A percentile compares a stretch with the other conserved stretches of the same genome.
Conservation (phyloP, 2,797 vertebrate species). For the Thaleichthys pacificus region DNA sequence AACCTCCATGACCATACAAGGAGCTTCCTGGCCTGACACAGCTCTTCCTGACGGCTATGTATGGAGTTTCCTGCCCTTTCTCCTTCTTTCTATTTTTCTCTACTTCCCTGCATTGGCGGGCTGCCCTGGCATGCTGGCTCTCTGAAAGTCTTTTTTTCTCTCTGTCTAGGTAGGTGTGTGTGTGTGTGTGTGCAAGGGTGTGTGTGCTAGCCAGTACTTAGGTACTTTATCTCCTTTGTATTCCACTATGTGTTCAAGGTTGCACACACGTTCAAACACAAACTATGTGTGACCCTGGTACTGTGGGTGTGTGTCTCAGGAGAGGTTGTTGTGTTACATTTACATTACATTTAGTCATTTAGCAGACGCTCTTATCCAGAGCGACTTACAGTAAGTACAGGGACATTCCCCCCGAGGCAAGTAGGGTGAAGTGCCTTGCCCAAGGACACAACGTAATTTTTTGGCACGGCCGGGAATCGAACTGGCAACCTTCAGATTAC, state of each 20-base stretch:
- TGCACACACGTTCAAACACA: background rate
- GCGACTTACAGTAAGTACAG: too few species aligned
- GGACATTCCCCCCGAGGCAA: too few species aligned
- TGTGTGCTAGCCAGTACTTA: constrained; percentile 1
- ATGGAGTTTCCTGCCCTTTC: constrained; percentile 84
- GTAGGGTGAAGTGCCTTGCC: too few species aligned
- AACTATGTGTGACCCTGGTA: too few species aligned
- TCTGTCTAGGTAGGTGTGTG: constrained; percentile 4
- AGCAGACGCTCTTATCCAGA: too few species aligned
- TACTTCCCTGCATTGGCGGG: constrained; percentile 64
- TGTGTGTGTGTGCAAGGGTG: constrained; percentile 33
- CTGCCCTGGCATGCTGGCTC: constrained; percentile 65
- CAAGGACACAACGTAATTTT: too few species aligned
- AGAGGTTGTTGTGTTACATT: constrained; percentile 23
- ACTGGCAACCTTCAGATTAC: too few species aligned
- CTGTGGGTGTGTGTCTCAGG: constrained; percentile 15
- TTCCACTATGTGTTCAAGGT: constrained; percentile 6
- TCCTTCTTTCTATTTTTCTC: constrained; percentile 38
- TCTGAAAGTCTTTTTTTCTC: constrained; percentile 37
- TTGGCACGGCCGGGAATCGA: too few species aligned
- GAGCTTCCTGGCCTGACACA: constrained; percentile 80
- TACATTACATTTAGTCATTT: too few species aligned
- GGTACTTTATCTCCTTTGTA: constrained; percentile 30
- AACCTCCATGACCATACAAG: constrained; percentile 81
- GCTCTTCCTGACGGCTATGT: constrained; percentile 86